Percentiles rank a stretch among this genome's conserved stretches.
These are phyloP conservation scores for Acleris sparsana DNA, from an alignment of 2,888 invertebrate species.

Conservation along the genomic window DNA sequence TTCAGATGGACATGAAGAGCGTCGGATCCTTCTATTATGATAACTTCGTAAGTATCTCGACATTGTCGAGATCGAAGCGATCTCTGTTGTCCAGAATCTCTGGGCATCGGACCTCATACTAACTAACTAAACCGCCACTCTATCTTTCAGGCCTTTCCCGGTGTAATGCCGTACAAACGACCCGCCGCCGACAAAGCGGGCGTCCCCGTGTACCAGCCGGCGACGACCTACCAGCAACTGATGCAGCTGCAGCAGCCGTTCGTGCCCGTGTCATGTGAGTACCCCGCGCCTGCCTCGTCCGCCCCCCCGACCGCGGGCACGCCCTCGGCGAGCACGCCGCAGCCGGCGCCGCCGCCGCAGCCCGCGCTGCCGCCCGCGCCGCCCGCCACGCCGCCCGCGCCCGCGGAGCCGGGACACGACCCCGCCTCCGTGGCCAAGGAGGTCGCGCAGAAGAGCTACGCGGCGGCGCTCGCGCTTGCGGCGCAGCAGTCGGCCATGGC, in stretches of 20 bases:
- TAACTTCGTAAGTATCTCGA: constrained; percentile 93
- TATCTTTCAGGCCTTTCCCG: constrained; percentile 92
- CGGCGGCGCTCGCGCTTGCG: constrained; percentile 85
- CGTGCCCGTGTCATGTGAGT: constrained; percentile 99
- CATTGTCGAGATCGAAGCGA: neutral
- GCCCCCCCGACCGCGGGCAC: constrained; percentile 82
- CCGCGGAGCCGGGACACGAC: constrained; percentile 72
- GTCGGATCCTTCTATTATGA: constrained; percentile 98
- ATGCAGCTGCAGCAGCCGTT: constrained; percentile 97
- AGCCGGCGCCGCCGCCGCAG: constrained; percentile 50
- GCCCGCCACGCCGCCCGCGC: constrained; percentile 40
- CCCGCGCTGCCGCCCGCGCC: constrained; percentile 53
- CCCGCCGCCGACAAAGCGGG: constrained; percentile 98
- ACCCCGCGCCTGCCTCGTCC: constrained; percentile 88
- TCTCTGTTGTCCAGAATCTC: neutral
- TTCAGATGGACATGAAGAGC: constrained; percentile 98
- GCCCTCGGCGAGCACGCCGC: constrained; percentile 55
- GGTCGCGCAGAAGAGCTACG: constrained; percentile 92
- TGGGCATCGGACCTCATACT: constrained; percentile 1
- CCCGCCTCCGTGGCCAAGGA: constrained; percentile 90
- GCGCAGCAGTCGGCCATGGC: constrained; percentile 77
- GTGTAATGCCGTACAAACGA: constrained; percentile 97
- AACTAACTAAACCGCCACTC: constrained; percentile 32
- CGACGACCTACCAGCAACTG: constrained; percentile 96
- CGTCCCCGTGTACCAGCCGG: constrained; percentile 97